phyloP scores from a whole-genome alignment of 2,888 invertebrate species.

The Allygus modestus region DNA sequence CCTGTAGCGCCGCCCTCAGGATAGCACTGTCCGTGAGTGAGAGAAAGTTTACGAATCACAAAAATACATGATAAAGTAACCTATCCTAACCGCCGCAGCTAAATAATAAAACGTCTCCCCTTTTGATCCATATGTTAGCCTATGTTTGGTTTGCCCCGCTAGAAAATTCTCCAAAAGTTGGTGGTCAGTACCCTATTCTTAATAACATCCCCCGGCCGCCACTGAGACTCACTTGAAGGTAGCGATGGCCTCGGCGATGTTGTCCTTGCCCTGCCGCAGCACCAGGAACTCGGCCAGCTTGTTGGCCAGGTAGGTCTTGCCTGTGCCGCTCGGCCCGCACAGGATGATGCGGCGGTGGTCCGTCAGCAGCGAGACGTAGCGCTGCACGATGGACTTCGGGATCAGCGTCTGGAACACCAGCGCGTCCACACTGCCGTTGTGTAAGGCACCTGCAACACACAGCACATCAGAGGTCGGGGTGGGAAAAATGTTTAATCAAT shows the following conservation, averaged over 20 bases:
- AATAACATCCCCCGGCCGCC: no score
- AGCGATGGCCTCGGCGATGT: constrained; percentile 93
- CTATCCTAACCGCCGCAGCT: no score
- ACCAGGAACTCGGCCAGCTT: constrained; percentile 97
- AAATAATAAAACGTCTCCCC: no score
- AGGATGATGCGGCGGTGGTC: constrained; percentile 96
- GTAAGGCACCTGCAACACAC: constrained; percentile 78
- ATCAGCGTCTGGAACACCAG: constrained; percentile 97
- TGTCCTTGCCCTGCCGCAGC: constrained; percentile 85
- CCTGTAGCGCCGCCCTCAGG: no score
- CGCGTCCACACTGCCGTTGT: constrained; percentile 92
- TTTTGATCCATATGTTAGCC: no score
- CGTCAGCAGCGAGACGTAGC: constrained; percentile 90
- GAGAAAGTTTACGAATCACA: no score
- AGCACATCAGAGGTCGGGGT: no score
- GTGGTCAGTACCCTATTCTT: no score
- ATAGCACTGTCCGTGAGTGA: no score
- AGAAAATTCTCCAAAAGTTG: background rate
- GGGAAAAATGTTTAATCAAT: no score
- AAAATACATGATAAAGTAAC: no score
- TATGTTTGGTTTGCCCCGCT: no score
- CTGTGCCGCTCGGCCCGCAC: constrained; percentile 97
- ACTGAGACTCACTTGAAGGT: constrained; percentile 87
- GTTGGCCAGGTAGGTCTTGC: constrained; percentile 97
- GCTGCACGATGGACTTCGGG: constrained; percentile 92